Evolutionary conservation across 2,113 vertebrate genomes (phyloP), one percentile per base, ranked within the genome.

Genomic region (Macquaria ambigua): DNA sequence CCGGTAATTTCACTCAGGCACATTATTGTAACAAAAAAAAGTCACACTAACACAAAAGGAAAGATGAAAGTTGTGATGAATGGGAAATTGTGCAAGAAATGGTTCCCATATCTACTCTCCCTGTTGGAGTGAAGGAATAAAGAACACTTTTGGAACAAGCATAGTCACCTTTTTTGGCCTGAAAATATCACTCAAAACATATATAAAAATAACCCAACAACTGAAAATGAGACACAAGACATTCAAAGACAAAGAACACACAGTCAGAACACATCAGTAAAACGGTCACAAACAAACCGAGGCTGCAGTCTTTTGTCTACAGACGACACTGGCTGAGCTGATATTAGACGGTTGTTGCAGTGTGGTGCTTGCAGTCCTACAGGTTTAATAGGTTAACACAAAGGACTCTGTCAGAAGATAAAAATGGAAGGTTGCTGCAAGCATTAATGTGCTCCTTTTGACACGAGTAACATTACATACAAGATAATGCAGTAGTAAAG

Each of bases 11-110:
- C 70, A 83, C 86, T 87, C 82, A 92, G 92, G 93, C 92, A 92
- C 92, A 86, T 87, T 82, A 77, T 86, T 80, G 71, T 82, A 77
- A 76, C 63, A 73, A 82, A 84, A 63, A 64, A 23, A 41, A 15
- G 9, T 7, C 46, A 50, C 21, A 87, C 66, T 56, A 79, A 84
- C 21, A 78, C 8, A 7, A 77, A 78, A 70, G 66, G 50, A 90
- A 85, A 74, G 46, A 82, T 21, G 2, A 90, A 83, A 87, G 58
- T 71, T 84, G 74, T 74, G 81, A 76, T 76, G 39, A 82, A 87
- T 83, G 69, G 72, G 75, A 87, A 92, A 82, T 78, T 93, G 94
- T 95, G 93, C 93, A 93, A 95, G 66, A 83, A 71, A 77, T 66
- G 41, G 48, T 79, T 91, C 90, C 85, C 84, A 83, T 85, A 61